Evolutionary conservation across 2,113 vertebrate species (phyloP).

Genomic region (Cebidichthys violaceus): DNA sequence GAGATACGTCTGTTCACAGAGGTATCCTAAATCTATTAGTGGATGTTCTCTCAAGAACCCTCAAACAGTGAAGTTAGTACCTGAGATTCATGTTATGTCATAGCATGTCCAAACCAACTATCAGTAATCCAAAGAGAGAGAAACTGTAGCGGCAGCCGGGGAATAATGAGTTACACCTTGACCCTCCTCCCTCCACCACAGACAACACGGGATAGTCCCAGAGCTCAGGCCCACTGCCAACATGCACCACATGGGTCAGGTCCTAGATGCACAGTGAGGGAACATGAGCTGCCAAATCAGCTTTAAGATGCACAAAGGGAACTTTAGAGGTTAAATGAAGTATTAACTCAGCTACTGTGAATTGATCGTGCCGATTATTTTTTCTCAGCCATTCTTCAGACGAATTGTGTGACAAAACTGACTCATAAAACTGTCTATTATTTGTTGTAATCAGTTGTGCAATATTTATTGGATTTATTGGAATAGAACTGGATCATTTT

Average conservation of each 20-base stretch:
- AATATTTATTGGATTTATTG: constrained; percentile 12
- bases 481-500: not conserved
- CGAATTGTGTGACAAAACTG: not conserved
- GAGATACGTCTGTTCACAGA: not conserved
- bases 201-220: constrained; percentile 61
- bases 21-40: not conserved
- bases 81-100: not conserved
- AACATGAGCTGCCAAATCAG: constrained; percentile 44
- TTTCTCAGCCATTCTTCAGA: not conserved
- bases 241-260: constrained; percentile 47
- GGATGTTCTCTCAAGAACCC: not conserved
- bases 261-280: constrained; percentile 5
- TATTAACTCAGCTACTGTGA: constrained; percentile 11
- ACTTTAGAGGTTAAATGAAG: constrained; percentile 34
- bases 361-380: constrained; percentile 11
- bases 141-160: constrained; percentile 3
- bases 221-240: constrained; percentile 14
- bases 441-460: not conserved
- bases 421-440: not conserved
- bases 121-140: not conserved
- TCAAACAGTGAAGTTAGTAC: not conserved
- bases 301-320: constrained; percentile 54
- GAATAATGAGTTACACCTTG: constrained; percentile 55
- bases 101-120: not conserved
- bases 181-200: constrained; percentile 9